Conservation (phyloP, 2,113 vertebrate species). For the Sapajus apella region DNA sequence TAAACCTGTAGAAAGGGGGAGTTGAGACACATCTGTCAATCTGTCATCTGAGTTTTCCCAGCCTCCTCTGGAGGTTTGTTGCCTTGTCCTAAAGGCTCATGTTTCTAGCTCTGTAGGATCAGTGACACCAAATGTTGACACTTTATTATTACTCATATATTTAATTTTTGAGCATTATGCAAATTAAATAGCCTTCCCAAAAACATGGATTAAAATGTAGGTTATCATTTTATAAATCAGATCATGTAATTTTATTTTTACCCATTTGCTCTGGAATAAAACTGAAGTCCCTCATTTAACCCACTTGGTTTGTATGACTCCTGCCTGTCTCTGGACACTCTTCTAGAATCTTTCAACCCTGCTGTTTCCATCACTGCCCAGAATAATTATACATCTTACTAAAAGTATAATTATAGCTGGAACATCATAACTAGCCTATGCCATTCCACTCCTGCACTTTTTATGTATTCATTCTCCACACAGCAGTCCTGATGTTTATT, state of each 20-base stretch:
- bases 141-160: neutral
- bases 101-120: neutral
- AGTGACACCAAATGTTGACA: neutral
- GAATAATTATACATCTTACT: neutral
- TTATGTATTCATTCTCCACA: neutral
- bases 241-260: neutral
- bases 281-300: neutral
- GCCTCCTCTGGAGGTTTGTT: neutral
- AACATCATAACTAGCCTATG: accelerated
- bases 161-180: neutral
- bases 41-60: neutral
- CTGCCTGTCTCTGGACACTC: neutral
- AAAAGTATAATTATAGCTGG: neutral
- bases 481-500: neutral
- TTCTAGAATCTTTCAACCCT: neutral
- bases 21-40: accelerated
- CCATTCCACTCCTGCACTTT: neutral
- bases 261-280: neutral
- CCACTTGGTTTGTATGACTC: neutral
- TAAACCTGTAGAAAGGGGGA: neutral
- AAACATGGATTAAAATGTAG: neutral
- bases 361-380: neutral
- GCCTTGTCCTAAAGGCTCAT: neutral
- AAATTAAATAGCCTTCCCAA: neutral
- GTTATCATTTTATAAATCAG: neutral